Evolutionary conservation across 2,797 vertebrate genomes (phyloP).

Genomic region (Tokudaia tokunoshimensis): DNA sequence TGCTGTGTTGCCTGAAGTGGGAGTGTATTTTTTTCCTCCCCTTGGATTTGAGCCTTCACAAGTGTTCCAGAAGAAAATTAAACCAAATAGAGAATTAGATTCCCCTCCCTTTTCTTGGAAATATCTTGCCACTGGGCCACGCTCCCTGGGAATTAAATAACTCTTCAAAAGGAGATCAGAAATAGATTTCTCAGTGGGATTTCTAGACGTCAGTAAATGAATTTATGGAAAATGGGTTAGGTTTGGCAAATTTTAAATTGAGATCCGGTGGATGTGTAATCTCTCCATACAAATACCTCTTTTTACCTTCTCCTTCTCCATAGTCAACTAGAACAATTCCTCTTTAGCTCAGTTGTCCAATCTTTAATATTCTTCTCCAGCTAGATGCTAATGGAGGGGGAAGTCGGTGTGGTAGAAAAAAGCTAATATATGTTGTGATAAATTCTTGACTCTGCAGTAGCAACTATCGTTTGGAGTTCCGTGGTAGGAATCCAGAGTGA

Average conservation of each 20-base stretch:
- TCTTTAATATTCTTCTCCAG: not conserved
- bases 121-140: slow-evolving; percentile 77
- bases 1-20: slow-evolving; percentile 14
- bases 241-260: slow-evolving; percentile 64
- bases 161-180: slow-evolving; percentile 79
- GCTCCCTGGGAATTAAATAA: slow-evolving; percentile 79
- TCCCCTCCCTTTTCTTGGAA: slow-evolving; percentile 77
- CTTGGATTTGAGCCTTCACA: slow-evolving; percentile 71
- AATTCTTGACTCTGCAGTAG: not conserved
- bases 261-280: not conserved
- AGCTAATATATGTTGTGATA: not conserved
- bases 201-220: slow-evolving; percentile 70
- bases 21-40: slow-evolving; percentile 55
- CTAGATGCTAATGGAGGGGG: not conserved
- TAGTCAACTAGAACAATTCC: not conserved
- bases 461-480: not conserved
- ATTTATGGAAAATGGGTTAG: slow-evolving; percentile 77
- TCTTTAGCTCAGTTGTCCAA: slow-evolving; percentile 33
- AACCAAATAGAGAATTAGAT: slow-evolving; percentile 77
- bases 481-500: not conserved
- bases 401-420: not conserved
- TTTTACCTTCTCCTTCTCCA: slow-evolving; percentile 12
- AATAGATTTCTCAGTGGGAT: slow-evolving; percentile 78
- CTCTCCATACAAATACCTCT: slow-evolving; percentile 15
- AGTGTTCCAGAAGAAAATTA: slow-evolving; percentile 79